Base-by-base conservation (phyloP, 2,888 invertebrate species). In the Patella pellucida region DNA sequence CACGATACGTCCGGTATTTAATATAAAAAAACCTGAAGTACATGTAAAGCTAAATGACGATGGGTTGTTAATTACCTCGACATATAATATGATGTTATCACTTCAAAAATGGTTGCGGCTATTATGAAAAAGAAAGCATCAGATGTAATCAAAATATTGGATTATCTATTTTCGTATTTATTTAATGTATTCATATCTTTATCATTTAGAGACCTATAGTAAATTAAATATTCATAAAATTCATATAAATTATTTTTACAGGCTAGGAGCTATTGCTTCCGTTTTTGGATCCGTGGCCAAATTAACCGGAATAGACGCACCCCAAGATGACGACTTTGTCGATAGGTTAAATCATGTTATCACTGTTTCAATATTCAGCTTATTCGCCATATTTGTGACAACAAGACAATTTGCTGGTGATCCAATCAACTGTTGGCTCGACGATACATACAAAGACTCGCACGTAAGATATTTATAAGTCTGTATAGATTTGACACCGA, bases 281-380 rank as follows among this genome's bases (percentile, higher is more conserved):
- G 62, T 62, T 23, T 62, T 62, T 62, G 62, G 62, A 62, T 62
- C 62, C 23, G 62, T 62, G 3, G 62, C 62, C 62, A 62, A 62
- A 23, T 19, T 62, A 23, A 62, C 62, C 23, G 62, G 62, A 12
- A 19, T 19, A 19, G 23, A 62, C 15, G 23, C 23, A 9, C 19
- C 23, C 19, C 62, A 62, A 62, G 62, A 62, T 19, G 62, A 62
- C 23, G 62, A 62, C 15, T 62, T 62, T 62, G 23, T 23, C 3
- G 62, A 62, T 1, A 12, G 62, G 15, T 62, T 62, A 19, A 62
- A 62, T 19, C 62, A 62, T 11, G 19, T 62, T 3, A 62, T 62
- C 62, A 62, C 62, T 0, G 62, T 62, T 12, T 19, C 62, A 12
- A 5, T 62, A 11, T 62, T 62, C 23, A 23, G 62, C 15, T 62